phyloP scores from a whole-genome alignment of 2,113 vertebrate species.

The Thamnophis sirtalis region DNA sequence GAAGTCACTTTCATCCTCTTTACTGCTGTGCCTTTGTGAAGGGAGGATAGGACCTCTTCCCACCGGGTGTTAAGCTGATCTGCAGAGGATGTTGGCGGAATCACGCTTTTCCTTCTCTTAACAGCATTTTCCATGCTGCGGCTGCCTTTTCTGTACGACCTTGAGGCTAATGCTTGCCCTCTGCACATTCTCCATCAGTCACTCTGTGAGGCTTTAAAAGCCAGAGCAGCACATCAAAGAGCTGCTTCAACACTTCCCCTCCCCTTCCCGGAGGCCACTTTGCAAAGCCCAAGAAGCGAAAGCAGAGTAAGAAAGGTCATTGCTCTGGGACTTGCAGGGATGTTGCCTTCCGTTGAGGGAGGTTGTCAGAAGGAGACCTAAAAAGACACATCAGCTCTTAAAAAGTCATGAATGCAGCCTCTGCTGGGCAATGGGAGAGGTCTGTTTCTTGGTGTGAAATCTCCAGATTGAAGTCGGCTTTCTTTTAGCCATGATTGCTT shows the following conservation, averaged over 20 bases:
- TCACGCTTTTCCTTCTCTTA: neutral
- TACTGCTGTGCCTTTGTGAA: neutral
- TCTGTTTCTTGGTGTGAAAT: neutral
- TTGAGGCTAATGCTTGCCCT: conserved; percentile 53
- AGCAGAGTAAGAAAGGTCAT: neutral
- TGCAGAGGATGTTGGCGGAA: neutral
- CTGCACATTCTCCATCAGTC: neutral
- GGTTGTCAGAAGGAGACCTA: neutral
- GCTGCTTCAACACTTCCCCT: too few species aligned
- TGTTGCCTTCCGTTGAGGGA: rapidly evolving
- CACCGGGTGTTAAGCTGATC: neutral
- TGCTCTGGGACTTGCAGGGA: rapidly evolving
- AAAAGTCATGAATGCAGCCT: neutral
- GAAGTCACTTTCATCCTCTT: neutral
- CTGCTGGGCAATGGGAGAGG: rapidly evolving
- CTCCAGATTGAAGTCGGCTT: neutral
- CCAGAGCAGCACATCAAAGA: conserved; percentile 26
- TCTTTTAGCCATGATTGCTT: neutral
- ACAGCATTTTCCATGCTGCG: neutral
- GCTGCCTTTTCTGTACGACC: neutral
- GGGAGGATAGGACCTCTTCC: neutral
- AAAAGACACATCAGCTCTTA: rapidly evolving
- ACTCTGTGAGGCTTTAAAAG: conserved; percentile 50
- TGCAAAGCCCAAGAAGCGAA: conserved; percentile 25
- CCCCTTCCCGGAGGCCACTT: conserved; percentile 45